phyloP scores from a whole-genome alignment of 2,113 vertebrate genomes.

The Percopsis transmontana region DNA sequence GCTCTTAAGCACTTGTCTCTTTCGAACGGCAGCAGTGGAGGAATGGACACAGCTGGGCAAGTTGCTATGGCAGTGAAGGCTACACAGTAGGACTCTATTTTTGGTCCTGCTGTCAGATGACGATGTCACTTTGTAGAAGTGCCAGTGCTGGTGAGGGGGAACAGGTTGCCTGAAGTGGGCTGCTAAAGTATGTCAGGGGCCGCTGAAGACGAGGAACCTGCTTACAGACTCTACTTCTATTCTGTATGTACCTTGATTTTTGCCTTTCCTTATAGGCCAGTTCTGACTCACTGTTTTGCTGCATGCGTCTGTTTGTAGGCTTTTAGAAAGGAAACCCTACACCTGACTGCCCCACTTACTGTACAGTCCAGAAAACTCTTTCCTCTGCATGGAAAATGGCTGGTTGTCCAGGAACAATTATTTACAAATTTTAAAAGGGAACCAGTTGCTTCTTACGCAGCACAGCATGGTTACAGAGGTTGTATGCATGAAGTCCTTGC shows the following conservation, averaged over 20 bases:
- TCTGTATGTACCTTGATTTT: conserved; percentile 76
- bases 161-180: conserved; percentile 70
- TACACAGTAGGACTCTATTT: conserved; percentile 73
- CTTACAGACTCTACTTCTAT: conserved; percentile 80
- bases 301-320: conserved; percentile 43
- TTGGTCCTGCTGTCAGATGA: conserved; percentile 75
- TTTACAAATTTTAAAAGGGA: neutral
- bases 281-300: conserved; percentile 31
- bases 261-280: conserved; percentile 23
- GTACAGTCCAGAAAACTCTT: conserved; percentile 29
- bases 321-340: conserved; percentile 64
- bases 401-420: conserved; percentile 16
- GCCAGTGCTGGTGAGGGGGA: conserved; percentile 60
- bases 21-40: conserved; percentile 52
- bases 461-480: conserved; percentile 39
- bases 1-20: conserved; percentile 47
- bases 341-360: conserved; percentile 48
- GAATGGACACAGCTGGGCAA: conserved; percentile 66
- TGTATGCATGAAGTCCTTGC: conserved; percentile 43
- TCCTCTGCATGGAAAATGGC: conserved; percentile 32
- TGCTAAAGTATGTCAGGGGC: conserved; percentile 73
- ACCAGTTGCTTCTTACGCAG: conserved; percentile 14
- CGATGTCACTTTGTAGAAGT: conserved; percentile 69
- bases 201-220: conserved; percentile 75
- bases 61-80: conserved; percentile 61